Percentiles rank a stretch among this genome's conserved stretches.
Conservation (phyloP, 2,113 vertebrate genomes). For the Microtus pennsylvanicus region DNA sequence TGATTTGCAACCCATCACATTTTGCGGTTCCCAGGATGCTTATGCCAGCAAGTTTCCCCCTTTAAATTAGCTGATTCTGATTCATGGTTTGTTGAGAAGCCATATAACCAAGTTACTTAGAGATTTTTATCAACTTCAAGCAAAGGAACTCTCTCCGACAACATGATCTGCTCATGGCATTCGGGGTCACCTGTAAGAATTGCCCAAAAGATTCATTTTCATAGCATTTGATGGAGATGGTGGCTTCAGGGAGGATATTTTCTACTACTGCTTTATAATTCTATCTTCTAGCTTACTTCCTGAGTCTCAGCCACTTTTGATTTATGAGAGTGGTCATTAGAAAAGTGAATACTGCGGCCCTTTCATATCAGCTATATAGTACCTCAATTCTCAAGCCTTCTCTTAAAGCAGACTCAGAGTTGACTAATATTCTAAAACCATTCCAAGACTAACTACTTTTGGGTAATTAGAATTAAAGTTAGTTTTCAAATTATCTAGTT, state of each 20-base stretch:
- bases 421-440: conserved; percentile 34
- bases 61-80: conserved; percentile 55
- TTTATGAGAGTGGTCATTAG: neutral
- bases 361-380: neutral
- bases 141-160: neutral
- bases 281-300: neutral
- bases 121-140: neutral
- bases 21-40: conserved; percentile 28
- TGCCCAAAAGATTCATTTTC: neutral
- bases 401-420: conserved; percentile 2
- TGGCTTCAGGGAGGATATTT: neutral
- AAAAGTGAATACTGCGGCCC: neutral
- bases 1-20: neutral
- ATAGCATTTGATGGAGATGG: neutral
- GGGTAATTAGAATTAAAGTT: neutral
- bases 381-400: conserved; percentile 18
- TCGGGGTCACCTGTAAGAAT: neutral
- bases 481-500: conserved; percentile 20
- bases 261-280: neutral
- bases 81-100: conserved; percentile 28
- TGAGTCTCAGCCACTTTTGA: neutral
- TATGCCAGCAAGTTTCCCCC: conserved; percentile 10
- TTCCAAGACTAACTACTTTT: conserved; percentile 40
- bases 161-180: neutral
- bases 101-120: neutral